Conservation (phyloP, 1,140 invertebrate species). For the Apis florea region DNA sequence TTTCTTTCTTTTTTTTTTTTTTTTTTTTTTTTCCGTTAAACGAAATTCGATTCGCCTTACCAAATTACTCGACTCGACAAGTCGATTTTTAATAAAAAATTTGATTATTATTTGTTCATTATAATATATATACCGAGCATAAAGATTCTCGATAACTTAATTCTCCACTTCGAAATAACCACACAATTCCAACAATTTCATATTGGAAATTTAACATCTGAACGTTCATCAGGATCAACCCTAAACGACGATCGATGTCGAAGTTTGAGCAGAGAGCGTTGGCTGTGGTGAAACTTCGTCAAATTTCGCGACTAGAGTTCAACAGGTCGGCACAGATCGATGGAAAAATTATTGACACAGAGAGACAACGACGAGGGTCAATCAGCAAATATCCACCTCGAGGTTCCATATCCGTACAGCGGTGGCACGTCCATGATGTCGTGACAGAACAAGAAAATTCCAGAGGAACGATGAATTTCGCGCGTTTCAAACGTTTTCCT, state of each 20-base stretch:
- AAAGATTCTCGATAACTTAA: background rate
- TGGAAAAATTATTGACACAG: background rate
- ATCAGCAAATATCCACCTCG: constrained; percentile 3
- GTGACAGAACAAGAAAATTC: background rate
- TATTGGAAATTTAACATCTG: background rate
- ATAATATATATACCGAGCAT: no score
- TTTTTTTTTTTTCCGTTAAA: no score
- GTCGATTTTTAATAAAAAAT: no score
- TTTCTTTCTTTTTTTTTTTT: no score
- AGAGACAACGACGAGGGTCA: background rate
- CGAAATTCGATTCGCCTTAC: no score
- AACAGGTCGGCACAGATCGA: background rate
- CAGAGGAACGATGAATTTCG: background rate
- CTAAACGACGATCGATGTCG: background rate
- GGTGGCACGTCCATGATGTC: constrained; percentile 3
- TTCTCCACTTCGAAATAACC: background rate
- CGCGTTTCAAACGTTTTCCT: background rate
- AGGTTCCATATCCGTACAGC: constrained; percentile 19
- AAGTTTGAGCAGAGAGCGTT: background rate
- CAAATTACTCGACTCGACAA: no score
- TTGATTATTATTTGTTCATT: no score
- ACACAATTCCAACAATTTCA: background rate
- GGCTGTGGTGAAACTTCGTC: background rate
- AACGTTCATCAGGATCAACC: background rate
- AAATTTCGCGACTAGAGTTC: background rate